A percentile compares a stretch with the other conserved stretches of the same genome.
These are phyloP conservation scores for Catharus fuscescens DNA, from an alignment of 2,113 vertebrate species.

Conservation along the genomic window DNA sequence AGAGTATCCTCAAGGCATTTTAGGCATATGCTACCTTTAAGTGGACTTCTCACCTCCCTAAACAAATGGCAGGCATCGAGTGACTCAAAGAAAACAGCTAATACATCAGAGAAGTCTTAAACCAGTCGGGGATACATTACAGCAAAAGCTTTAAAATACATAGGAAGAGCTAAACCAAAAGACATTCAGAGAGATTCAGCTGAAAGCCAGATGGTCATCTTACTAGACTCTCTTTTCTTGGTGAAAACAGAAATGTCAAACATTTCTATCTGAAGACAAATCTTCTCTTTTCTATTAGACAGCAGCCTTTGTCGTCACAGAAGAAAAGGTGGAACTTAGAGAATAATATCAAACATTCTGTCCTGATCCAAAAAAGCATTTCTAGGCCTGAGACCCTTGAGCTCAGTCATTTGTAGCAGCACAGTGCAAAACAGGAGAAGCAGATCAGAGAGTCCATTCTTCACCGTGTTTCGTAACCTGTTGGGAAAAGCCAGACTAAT, in stretches of 20 bases:
- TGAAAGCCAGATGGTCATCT: not conserved
- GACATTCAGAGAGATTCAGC: not conserved
- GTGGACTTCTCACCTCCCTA: not conserved
- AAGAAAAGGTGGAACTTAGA: not conserved
- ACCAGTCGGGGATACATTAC: not conserved
- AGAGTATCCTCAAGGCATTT: not conserved
- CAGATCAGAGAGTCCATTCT: not conserved
- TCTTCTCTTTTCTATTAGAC: not conserved
- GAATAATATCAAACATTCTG: not conserved
- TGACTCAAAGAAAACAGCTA: not conserved
- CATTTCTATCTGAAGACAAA: not conserved
- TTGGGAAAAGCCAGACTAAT: constrained; percentile 26
- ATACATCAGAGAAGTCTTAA: not conserved
- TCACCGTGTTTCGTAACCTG: fast-evolving
- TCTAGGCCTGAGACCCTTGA: not conserved
- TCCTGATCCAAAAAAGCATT: not conserved
- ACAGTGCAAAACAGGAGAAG: not conserved
- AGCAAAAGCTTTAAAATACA: not conserved
- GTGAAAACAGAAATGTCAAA: not conserved
- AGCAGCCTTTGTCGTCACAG: not conserved
- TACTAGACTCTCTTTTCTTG: not conserved
- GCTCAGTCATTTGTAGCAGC: not conserved
- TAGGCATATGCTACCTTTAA: not conserved
- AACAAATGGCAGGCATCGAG: not conserved
- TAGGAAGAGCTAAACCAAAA: not conserved